Conservation (phyloP, 2,113 vertebrate genomes). For the Albula goreensis region DNA sequence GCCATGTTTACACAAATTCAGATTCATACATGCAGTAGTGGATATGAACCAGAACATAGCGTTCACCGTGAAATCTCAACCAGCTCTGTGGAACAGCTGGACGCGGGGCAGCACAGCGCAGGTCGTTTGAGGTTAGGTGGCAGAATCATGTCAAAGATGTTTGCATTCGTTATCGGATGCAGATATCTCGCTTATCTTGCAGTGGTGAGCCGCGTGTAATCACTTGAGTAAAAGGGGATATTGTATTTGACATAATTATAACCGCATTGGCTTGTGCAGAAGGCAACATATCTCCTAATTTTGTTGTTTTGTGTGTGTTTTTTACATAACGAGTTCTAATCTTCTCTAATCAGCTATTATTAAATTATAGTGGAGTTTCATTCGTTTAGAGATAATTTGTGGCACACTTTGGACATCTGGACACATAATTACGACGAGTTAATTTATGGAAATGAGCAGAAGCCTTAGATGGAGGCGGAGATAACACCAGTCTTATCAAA, state of each 20-base stretch:
- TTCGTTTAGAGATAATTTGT: slow-evolving; percentile 83
- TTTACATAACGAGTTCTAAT: slow-evolving; percentile 77
- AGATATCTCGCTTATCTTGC: background rate
- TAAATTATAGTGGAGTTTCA: slow-evolving; percentile 85
- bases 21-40: background rate
- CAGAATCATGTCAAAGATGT: slow-evolving; percentile 24
- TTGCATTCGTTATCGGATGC: slow-evolving; percentile 15
- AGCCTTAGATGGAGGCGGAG: slow-evolving; percentile 73
- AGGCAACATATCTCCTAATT: slow-evolving; percentile 79
- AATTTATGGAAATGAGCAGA: slow-evolving; percentile 92
- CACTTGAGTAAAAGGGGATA: slow-evolving; percentile 15
- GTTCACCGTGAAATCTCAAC: background rate
- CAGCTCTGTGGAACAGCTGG: slow-evolving; percentile 7
- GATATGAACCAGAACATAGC: too few species aligned
- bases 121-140: slow-evolving; percentile 24
- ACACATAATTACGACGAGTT: slow-evolving; percentile 85
- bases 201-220: background rate
- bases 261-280: slow-evolving; percentile 78
- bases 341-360: slow-evolving; percentile 89
- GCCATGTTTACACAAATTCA: too few species aligned
- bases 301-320: slow-evolving; percentile 70
- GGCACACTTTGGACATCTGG: slow-evolving; percentile 94
- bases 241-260: slow-evolving; percentile 70
- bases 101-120: background rate
- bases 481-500: slow-evolving; percentile 55